These are phyloP conservation scores for Anser cygnoides DNA, from an alignment of 2,113 vertebrate species.

Conservation along the genomic window DNA sequence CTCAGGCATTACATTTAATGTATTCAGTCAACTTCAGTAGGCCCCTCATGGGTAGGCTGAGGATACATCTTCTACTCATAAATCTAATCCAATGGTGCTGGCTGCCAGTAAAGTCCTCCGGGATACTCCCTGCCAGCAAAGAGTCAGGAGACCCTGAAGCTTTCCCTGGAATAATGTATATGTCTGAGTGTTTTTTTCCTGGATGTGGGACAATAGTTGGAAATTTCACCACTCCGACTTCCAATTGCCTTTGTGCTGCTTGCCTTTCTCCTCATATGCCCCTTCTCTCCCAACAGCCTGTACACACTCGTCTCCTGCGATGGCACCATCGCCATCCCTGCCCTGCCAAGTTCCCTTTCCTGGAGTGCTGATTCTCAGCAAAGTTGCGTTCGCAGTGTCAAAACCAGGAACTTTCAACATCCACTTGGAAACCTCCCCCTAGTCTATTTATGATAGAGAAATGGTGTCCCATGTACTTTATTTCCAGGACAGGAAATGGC, in stretches of 20 bases:
- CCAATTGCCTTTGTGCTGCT: constrained; percentile 28
- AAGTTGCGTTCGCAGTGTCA: background rate
- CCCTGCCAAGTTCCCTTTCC: constrained; percentile 28
- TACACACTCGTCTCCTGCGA: background rate
- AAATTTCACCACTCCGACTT: background rate
- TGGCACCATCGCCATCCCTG: background rate
- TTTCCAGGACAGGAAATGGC: constrained; percentile 13
- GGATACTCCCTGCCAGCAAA: background rate
- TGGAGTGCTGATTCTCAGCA: constrained; percentile 11
- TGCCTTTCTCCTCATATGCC: constrained; percentile 23
- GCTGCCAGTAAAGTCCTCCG: background rate
- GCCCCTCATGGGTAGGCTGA: background rate
- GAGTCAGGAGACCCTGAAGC: background rate
- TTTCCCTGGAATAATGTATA: background rate
- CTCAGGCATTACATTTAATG: background rate
- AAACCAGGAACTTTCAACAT: constrained; percentile 2
- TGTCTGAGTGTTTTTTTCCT: background rate
- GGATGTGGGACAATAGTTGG: background rate
- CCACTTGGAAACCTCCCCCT: background rate
- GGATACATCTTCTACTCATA: background rate
- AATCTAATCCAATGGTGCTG: background rate
- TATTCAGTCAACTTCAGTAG: background rate
- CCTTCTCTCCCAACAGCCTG: background rate
- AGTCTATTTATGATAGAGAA: background rate
- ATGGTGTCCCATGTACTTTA: background rate